These are phyloP conservation scores for Sapajus apella DNA, from an alignment of 2,113 vertebrate species.

Conservation along the genomic window DNA sequence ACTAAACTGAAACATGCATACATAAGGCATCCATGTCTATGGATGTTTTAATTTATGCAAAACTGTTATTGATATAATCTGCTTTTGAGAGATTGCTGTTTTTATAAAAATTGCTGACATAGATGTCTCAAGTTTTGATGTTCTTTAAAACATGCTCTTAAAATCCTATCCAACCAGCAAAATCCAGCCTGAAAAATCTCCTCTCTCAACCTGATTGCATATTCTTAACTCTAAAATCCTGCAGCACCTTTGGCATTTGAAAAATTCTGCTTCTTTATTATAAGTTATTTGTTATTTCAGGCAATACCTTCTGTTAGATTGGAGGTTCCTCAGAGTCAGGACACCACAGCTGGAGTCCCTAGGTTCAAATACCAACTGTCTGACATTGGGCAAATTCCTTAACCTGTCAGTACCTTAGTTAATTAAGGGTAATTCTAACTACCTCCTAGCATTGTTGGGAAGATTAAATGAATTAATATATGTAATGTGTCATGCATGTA, in stretches of 20 bases:
- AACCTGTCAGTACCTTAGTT: background rate
- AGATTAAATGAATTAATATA: background rate
- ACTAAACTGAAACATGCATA: background rate
- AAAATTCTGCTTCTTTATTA: background rate
- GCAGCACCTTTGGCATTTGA: constrained; percentile 12
- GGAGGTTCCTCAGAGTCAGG: constrained; percentile 27
- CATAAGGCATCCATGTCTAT: background rate
- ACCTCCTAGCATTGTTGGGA: background rate
- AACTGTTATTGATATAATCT: background rate
- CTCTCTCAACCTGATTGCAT: background rate
- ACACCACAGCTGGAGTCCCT: background rate
- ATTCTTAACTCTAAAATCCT: background rate
- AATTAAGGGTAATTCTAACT: constrained; percentile 31
- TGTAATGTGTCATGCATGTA: background rate
- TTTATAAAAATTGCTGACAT: constrained; percentile 20
- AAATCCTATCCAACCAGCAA: background rate
- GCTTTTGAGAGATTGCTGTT: background rate
- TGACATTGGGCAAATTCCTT: constrained; percentile 18
- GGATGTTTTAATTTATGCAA: background rate
- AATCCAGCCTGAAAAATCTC: background rate
- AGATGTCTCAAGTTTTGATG: background rate
- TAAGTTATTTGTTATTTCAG: background rate
- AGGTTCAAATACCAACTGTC: background rate
- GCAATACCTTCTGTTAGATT: constrained; percentile 13
- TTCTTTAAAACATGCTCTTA: constrained; percentile 28